phyloP scores from a whole-genome alignment of 2,113 vertebrate species.

The Tragelaphus buxtoni region DNA sequence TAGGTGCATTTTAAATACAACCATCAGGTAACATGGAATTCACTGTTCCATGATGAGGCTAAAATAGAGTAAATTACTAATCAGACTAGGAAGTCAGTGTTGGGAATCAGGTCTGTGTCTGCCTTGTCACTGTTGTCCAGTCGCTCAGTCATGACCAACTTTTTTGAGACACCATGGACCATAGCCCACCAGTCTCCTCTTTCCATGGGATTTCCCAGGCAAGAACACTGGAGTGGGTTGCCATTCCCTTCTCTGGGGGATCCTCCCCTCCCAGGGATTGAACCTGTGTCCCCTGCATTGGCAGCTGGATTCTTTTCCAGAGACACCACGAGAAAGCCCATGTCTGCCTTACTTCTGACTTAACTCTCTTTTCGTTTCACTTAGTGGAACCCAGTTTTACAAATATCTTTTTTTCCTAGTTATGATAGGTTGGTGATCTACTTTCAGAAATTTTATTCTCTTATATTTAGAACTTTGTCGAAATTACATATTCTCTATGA shows the following conservation, averaged over 20 bases:
- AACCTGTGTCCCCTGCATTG: neutral
- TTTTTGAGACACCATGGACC: rapidly evolving
- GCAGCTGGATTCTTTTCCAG: neutral
- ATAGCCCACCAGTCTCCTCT: neutral
- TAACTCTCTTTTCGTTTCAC: neutral
- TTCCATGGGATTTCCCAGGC: neutral
- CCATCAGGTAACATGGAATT: neutral
- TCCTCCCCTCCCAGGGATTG: neutral
- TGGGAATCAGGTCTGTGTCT: neutral
- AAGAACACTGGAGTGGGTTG: neutral
- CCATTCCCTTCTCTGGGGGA: neutral
- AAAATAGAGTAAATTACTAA: neutral
- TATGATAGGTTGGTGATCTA: neutral
- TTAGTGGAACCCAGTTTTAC: neutral
- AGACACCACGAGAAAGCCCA: neutral
- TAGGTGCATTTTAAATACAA: neutral
- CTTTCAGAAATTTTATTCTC: neutral
- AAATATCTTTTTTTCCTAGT: neutral
- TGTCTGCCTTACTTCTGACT: neutral
- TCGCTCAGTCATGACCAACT: neutral
- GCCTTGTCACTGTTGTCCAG: neutral
- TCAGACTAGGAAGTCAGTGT: neutral
- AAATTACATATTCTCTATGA: neutral
- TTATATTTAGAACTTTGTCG: neutral
- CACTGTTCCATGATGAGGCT: neutral